Conservation (phyloP, 2,888 invertebrate genomes). For the Eretmocerus hayati region DNA sequence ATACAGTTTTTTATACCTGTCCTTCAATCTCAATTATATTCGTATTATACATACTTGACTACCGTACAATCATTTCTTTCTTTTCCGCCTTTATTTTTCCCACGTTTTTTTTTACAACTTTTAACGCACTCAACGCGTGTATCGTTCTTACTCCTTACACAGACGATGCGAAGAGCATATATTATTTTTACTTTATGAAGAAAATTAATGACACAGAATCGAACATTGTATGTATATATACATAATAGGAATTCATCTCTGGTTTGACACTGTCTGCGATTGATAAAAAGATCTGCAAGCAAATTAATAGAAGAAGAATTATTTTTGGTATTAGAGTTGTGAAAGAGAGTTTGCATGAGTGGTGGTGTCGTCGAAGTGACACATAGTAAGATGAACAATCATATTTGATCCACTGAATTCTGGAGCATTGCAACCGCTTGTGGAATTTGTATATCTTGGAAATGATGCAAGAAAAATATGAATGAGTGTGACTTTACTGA, state of each 20-base stretch:
- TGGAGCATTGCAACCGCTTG: no score
- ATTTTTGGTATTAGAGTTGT: constrained; percentile 31
- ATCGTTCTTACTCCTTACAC: constrained; percentile 24
- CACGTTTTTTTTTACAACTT: constrained; percentile 17
- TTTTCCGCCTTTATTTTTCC: not conserved
- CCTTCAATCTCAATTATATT: not conserved
- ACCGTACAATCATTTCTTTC: not conserved
- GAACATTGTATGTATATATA: constrained; percentile 23
- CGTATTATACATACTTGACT: not conserved
- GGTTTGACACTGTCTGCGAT: constrained; percentile 33
- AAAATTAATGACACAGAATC: constrained; percentile 12
- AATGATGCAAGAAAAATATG: no score
- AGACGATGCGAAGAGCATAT: constrained; percentile 27
- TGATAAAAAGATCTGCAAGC: constrained; percentile 29
- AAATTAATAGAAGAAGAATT: constrained; percentile 25
- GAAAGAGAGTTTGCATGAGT: no score
- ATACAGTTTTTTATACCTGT: not conserved
- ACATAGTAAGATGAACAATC: no score
- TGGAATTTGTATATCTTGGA: no score
- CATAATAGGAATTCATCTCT: constrained; percentile 20
- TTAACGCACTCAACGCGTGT: constrained; percentile 15
- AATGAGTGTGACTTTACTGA: no score
- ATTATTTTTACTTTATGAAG: constrained; percentile 25
- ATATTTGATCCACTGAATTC: no score
- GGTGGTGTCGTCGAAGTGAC: no score